A percentile compares a stretch with the other conserved stretches of the same genome.
phyloP scores from a whole-genome alignment of 1,140 invertebrate species.

The Dreissena rostriformis region DNA sequence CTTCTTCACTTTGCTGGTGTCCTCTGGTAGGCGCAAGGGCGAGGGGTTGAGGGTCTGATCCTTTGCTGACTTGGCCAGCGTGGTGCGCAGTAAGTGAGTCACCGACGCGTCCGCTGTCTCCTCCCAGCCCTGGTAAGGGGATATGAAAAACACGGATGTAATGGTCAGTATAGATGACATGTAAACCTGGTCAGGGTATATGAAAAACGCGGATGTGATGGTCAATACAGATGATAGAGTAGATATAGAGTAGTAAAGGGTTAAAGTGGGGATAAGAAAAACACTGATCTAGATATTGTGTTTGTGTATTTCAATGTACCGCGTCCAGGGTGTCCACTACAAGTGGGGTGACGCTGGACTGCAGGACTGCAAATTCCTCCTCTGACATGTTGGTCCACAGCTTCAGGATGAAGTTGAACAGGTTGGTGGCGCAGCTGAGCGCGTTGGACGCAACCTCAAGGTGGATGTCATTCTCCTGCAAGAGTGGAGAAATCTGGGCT shows the following conservation, averaged over 20 bases:
- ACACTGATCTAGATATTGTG: too few relatives aligned
- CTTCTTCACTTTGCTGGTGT: slow-evolving; percentile 84
- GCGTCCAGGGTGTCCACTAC: slow-evolving; percentile 78
- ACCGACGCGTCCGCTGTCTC: slow-evolving; percentile 83
- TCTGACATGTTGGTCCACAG: slow-evolving; percentile 77
- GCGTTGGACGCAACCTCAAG: slow-evolving; percentile 76
- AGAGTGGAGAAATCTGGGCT: too few relatives aligned
- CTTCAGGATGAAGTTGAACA: slow-evolving; percentile 79
- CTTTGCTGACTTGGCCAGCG: slow-evolving; percentile 79
- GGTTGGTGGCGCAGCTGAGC: slow-evolving; percentile 78
- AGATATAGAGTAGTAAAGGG: too few relatives aligned
- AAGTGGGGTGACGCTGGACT: slow-evolving; percentile 75
- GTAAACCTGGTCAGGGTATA: too few relatives aligned
- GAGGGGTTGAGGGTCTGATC: slow-evolving; percentile 80
- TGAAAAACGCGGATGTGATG: too few relatives aligned
- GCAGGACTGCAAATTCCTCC: slow-evolving; percentile 78
- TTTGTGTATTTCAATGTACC: slow-evolving; percentile 52
- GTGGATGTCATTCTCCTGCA: slow-evolving; percentile 71
- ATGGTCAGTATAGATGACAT: too few relatives aligned
- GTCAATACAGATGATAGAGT: too few relatives aligned
- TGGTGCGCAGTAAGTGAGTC: slow-evolving; percentile 83
- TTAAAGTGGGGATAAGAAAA: too few relatives aligned
- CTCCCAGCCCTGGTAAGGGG: slow-evolving; percentile 83
- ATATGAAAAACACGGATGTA: too few relatives aligned
- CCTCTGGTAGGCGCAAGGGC: slow-evolving; percentile 81